Evolutionary conservation across 2,888 invertebrate genomes (phyloP).

Genomic region (Pristionchus japonicus): DNA sequence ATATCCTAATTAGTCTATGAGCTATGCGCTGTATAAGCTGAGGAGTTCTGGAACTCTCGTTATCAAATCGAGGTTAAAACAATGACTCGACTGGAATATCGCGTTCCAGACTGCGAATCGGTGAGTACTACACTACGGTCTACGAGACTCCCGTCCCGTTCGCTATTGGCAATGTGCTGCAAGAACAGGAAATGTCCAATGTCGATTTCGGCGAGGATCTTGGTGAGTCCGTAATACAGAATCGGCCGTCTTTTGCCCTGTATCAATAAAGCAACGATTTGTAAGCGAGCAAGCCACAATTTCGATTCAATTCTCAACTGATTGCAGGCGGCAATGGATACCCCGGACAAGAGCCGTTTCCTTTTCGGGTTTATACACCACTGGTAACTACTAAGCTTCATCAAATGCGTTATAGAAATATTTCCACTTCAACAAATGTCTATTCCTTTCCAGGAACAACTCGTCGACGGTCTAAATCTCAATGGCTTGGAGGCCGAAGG

Average conservation of each 20-base stretch:
- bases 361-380: not conserved
- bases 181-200: not conserved
- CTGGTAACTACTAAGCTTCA: not conserved
- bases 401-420: too few relatives aligned
- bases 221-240: not conserved
- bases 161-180: not conserved
- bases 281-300: too few relatives aligned
- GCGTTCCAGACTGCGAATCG: not conserved
- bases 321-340: conserved; percentile 1
- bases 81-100: not conserved
- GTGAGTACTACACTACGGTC: not conserved
- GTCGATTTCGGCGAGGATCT: conserved; percentile 8
- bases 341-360: not conserved
- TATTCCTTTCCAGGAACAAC: too few relatives aligned
- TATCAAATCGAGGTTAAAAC: not conserved
- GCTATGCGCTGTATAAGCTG: too few relatives aligned
- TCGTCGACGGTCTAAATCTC: too few relatives aligned
- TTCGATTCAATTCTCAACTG: too few relatives aligned
- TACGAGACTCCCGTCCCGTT: not conserved
- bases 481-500: conserved; percentile 45
- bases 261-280: not conserved
- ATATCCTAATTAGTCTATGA: not conserved
- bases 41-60: too few relatives aligned
- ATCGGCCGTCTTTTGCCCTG: not conserved
- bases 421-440: too few relatives aligned